Percentiles rank a stretch among this genome's conserved stretches.
Evolutionary conservation across 2,888 invertebrate genomes (phyloP).

Genomic region (Oithona nana): DNA sequence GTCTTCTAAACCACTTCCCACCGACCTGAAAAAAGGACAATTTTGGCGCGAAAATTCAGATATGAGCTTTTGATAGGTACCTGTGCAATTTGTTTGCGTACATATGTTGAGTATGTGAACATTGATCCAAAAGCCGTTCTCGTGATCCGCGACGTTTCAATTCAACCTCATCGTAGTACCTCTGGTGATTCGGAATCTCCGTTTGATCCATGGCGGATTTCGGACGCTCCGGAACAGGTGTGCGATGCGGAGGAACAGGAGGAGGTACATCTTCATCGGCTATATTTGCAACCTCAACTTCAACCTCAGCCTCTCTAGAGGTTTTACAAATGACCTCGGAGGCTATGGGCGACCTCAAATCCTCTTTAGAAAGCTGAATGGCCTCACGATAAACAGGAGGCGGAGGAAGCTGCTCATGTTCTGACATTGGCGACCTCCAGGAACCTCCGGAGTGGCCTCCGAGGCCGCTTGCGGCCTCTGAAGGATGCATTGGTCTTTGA

Average conservation of each 20-base stretch:
- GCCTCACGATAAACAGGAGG: not conserved
- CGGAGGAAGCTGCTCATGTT: not conserved
- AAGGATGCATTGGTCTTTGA: not conserved
- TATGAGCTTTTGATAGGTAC: too few relatives aligned
- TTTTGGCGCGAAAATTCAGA: too few relatives aligned
- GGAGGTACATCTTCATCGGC: not conserved
- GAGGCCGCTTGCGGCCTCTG: slow-evolving; percentile 2
- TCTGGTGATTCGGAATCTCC: not conserved
- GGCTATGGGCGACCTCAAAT: too few relatives aligned
- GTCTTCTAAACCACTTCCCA: not conserved
- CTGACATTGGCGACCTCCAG: not conserved
- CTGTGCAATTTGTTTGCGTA: too few relatives aligned
- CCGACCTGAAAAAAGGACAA: slow-evolving; percentile 5
- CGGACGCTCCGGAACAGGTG: not conserved
- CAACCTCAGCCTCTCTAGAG: too few relatives aligned
- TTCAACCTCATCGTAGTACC: not conserved
- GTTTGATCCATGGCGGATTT: not conserved
- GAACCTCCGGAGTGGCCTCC: not conserved
- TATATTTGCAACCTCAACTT: not conserved
- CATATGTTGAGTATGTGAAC: too few relatives aligned
- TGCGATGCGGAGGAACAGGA: slow-evolving; percentile 5
- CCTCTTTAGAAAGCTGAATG: not conserved
- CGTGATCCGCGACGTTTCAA: too few relatives aligned
- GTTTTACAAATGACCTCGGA: too few relatives aligned
- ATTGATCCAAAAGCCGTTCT: too few relatives aligned